A percentile compares a stretch with the other conserved stretches of the same genome.
phyloP scores from a whole-genome alignment of 2,888 invertebrate genomes.

The Acanthosepion esculentum region DNA sequence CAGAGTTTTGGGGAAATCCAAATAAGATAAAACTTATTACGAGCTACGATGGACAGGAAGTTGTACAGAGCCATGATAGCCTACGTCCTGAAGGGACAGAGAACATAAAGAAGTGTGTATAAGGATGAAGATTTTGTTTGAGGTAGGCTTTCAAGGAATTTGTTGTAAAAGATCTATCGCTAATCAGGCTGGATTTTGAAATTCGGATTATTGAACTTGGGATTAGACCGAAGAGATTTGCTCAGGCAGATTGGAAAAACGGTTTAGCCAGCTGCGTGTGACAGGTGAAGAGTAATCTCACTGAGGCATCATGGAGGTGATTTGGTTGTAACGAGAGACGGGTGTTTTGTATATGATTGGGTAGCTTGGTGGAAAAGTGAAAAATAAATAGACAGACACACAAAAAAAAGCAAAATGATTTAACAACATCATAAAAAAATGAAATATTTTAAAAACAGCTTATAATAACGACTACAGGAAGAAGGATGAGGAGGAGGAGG shows the following conservation, averaged over 20 bases:
- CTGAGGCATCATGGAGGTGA: not conserved
- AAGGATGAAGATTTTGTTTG: not conserved
- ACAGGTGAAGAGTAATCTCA: not conserved
- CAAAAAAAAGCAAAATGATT: not conserved
- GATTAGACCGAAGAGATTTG: not conserved
- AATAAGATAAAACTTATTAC: no score
- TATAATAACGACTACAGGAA: not conserved
- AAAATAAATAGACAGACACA: not conserved
- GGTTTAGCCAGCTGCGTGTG: not conserved
- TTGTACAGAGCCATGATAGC: no score
- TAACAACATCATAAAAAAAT: no score
- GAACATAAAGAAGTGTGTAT: no score
- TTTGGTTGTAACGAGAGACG: not conserved
- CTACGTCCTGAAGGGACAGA: no score
- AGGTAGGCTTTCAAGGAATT: not conserved
- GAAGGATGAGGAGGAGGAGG: not conserved
- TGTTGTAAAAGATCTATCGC: not conserved
- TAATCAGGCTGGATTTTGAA: not conserved
- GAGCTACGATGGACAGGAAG: no score
- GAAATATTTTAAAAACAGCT: no score
- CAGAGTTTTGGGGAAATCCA: no score
- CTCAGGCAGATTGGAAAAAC: not conserved
- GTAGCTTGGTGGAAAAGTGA: not conserved
- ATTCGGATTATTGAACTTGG: not conserved
- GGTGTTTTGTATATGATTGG: not conserved